Evolutionary conservation across 1,140 invertebrate genomes (phyloP).

Genomic region (Oncopodura yosiiana): DNA sequence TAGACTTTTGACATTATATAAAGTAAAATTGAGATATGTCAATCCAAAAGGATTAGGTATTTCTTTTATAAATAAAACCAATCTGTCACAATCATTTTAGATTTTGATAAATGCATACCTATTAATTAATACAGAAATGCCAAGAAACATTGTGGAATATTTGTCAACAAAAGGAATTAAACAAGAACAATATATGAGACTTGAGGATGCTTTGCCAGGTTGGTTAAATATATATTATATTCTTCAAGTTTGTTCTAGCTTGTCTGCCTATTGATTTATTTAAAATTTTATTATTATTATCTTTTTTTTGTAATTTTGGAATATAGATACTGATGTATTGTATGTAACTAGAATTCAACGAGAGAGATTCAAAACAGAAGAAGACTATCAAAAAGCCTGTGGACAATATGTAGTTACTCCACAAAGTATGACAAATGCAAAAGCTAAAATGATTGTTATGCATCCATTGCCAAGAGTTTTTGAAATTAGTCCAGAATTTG

Average conservation of each 20-base stretch:
- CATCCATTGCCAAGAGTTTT: slow-evolving; percentile 90
- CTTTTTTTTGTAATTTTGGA: too few species aligned
- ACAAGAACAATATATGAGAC: slow-evolving; percentile 51
- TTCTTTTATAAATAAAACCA: too few species aligned
- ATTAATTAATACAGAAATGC: too few species aligned
- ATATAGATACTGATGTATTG: slow-evolving; percentile 93
- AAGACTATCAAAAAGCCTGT: slow-evolving; percentile 80
- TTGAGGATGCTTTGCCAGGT: slow-evolving; percentile 77
- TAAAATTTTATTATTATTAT: too few species aligned
- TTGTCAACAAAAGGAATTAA: slow-evolving; percentile 64
- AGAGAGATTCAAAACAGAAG: slow-evolving; percentile 73
- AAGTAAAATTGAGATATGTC: slow-evolving; percentile 81
- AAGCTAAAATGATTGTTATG: slow-evolving; percentile 89
- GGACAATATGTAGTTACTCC: slow-evolving; percentile 85
- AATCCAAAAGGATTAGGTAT: slow-evolving; percentile 68
- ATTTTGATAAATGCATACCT: too few species aligned
- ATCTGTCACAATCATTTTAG: too few species aligned
- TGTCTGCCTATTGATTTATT: too few species aligned
- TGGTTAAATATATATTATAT: too few species aligned
- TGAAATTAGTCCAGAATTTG: slow-evolving; percentile 90
- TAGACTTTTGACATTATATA: slow-evolving; percentile 75
- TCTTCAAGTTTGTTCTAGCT: too few species aligned
- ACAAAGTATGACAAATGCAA: slow-evolving; percentile 87
- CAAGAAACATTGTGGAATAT: slow-evolving; percentile 68
- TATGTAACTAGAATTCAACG: slow-evolving; percentile 97